phyloP scores from a whole-genome alignment of 1,140 invertebrate species.

The Cardiocondyla obscurior region DNA sequence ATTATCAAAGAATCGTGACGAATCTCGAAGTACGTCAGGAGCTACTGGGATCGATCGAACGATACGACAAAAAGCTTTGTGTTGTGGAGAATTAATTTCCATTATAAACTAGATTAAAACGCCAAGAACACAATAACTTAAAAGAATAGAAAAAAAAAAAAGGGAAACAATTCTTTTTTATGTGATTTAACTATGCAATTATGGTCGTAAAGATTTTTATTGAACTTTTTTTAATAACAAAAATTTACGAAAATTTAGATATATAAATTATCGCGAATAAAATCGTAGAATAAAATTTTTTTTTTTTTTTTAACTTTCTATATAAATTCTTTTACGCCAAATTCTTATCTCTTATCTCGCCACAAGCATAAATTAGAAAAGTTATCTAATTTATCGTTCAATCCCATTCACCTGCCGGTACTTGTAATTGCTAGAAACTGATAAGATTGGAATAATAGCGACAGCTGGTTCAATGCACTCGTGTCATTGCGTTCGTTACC shows the following conservation, averaged over 20 bases:
- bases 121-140: not conserved
- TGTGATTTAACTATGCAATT: not conserved
- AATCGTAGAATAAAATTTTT: not conserved
- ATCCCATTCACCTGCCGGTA: not conserved
- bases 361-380: not conserved
- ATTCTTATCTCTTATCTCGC: not conserved
- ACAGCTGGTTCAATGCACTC: conserved; percentile 1
- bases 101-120: not conserved
- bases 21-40: not conserved
- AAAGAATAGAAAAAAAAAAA: not conserved
- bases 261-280: not conserved
- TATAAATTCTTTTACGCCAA: not conserved
- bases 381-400: not conserved
- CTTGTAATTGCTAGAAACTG: conserved; percentile 13
- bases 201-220: not conserved
- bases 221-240: not conserved
- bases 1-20: conserved; percentile 17
- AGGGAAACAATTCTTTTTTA: no score
- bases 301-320: not conserved
- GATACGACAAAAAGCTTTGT: not conserved
- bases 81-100: not conserved
- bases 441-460: conserved; percentile 32
- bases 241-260: not conserved
- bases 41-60: not conserved
- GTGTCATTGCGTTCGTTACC: conserved; percentile 15